Base-by-base conservation (phyloP, 2,113 vertebrate genomes). In the Heterotis niloticus region DNA sequence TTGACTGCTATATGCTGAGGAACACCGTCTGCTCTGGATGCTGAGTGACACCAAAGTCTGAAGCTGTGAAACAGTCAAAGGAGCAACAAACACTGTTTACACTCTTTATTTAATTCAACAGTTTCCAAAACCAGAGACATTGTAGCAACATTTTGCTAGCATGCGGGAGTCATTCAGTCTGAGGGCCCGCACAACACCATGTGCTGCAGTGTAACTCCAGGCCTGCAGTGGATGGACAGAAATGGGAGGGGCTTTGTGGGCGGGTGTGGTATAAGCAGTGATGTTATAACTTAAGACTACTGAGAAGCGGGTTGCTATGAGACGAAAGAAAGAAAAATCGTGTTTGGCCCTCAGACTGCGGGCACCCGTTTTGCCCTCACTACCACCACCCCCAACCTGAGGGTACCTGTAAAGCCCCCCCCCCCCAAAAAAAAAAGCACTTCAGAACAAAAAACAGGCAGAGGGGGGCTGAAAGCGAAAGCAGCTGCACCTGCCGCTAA, bases 401-500 rank as follows among this genome's bases (percentile, higher is more conserved):
- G 71, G 71, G n/a, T 71, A 56, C 16, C 54, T n/a, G 12, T 74
- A 74, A 74, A 16, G 57, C 5, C 7, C 54, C 24, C 24, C n/a
- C 59, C 59, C 13, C 20, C n/a, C 23, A 65, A 13, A 0, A 26
- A 20, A 57, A n/a, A 28, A n/a, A n/a, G n/a, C n/a, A 56, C 24
- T 74, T n/a, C 26, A 26, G 51, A 23, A 74, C 34, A 44, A 44
- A 74, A 23, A 10, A 57, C 23, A 65, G 57, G n/a, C 54, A 59
- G 57, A 28, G 14, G 57, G 14, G 54, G 56, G 26, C 71, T 82
- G 62, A 84, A 76, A 17, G 54, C 78, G 57, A 65, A 56, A 79
- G 75, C 76, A 73, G 78, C 69, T 57, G 34, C n/a, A 57, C 34
- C 56, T 62, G 80, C 28, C 80, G 78, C 79, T 82, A 80, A 82